Base-by-base conservation (phyloP, 2,888 invertebrate species). In the Desoria tigrina region DNA sequence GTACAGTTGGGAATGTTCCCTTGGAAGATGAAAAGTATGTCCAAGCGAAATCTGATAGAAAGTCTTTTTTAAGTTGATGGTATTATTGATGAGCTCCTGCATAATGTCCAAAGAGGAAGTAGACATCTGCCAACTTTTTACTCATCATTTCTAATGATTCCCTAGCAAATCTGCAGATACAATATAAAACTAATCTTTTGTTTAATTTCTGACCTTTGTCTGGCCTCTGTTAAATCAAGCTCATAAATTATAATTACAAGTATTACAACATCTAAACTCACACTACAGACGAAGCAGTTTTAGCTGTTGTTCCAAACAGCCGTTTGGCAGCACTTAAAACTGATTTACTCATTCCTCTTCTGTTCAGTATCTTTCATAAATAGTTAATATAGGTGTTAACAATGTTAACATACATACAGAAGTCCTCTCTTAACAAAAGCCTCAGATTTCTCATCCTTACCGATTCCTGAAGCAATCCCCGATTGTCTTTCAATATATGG, bases 31-130 rank as follows among this genome's bases (percentile, higher is more conserved):
- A 96, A 81, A 92, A 96, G 80, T 97, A 92, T 28, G 96, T 84
- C 96, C 96, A 97, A 0, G 98, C 98, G 74, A 94, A 92, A 80
- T 99, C 98, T 1, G 90, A 90, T 79, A 91, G 92, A 80, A 98
- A 98, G 80, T 99, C 99, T 60, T 95, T 86, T 81, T 98, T 98
- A n/a, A 95, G 93, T 49, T 90, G 88, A 81, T 98, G 95, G 82
- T 97, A 99, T 0, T 91, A 87, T 79, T 93, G 91, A 81, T 92
- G 95, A 7, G 97, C 94, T 74, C 92, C 84, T 73, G 89, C 88
- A 82, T 96, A 96, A 78, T 94, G 89, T 2, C 94, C 92, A 80
- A 97, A 94, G 86, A 98, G 88, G 80, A 99, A 97, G 82, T 94
- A 94, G 7, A 99, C 83, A 82, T 99, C 99, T 0, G 93, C 98